Percentiles rank a stretch among this genome's conserved stretches.
Evolutionary conservation across 2,113 vertebrate genomes (phyloP).

Genomic region (Ochotona princeps): DNA sequence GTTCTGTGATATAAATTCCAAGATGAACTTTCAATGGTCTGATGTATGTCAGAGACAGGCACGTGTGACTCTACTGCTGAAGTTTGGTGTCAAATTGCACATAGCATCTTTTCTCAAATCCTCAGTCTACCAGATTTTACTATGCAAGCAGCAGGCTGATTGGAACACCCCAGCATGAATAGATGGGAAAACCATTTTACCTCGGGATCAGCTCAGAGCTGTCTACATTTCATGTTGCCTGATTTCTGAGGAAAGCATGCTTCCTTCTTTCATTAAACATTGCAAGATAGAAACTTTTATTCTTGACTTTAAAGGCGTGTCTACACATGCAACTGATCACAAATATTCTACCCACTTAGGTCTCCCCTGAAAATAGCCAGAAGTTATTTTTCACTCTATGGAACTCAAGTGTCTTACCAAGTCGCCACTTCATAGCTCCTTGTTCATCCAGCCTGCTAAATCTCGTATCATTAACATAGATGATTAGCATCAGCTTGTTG

Average conservation of each 20-base stretch:
- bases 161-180: not conserved
- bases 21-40: not conserved
- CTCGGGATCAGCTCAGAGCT: not conserved
- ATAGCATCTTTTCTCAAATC: not conserved
- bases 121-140: not conserved
- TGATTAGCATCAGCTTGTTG: not conserved
- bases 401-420: not conserved
- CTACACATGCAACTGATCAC: too few relatives aligned
- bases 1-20: not conserved
- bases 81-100: not conserved
- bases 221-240: not conserved
- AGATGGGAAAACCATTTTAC: not conserved
- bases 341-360: not conserved
- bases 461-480: not conserved
- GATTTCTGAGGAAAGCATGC: not conserved
- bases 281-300: not conserved
- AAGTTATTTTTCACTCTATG: not conserved
- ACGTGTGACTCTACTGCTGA: not conserved
- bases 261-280: not conserved
- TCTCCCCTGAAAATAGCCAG: not conserved
- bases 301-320: not conserved
- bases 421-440: not conserved
- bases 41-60: not conserved
- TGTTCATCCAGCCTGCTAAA: not conserved
- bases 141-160: not conserved